Conservation (phyloP, 1,140 invertebrate species). For the Aphaenogaster floridana region DNA sequence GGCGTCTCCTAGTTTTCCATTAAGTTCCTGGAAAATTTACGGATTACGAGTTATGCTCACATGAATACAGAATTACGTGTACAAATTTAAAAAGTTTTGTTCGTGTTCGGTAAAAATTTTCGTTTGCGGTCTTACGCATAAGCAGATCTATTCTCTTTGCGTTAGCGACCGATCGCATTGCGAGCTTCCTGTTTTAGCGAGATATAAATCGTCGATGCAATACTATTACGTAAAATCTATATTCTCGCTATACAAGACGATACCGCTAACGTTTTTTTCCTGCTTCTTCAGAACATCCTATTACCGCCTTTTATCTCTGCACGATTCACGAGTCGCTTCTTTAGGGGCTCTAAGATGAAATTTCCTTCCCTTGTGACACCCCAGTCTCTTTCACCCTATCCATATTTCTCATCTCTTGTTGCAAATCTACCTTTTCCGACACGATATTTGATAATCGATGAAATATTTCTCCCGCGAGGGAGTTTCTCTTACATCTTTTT, state of each 20-base stretch:
- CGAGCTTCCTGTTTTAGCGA: conserved; percentile 59
- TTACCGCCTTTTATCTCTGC: conserved; percentile 17
- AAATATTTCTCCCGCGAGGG: conserved; percentile 25
- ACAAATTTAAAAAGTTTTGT: background rate
- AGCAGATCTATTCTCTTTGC: conserved; percentile 54
- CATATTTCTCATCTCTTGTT: conserved; percentile 8
- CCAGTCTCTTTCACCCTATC: background rate
- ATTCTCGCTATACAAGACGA: conserved; percentile 55
- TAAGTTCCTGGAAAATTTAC: background rate
- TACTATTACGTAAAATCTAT: conserved; percentile 66
- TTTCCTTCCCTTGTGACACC: conserved; percentile 13
- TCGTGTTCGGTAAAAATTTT: conserved; percentile 21
- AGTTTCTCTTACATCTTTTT: conserved; percentile 7
- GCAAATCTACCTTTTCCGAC: conserved; percentile 38
- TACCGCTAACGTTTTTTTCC: conserved; percentile 69
- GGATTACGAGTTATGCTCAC: background rate
- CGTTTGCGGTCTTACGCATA: conserved; percentile 34
- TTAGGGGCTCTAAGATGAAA: conserved; percentile 44
- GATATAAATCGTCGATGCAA: conserved; percentile 67
- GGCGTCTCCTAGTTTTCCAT: background rate
- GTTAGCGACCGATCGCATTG: conserved; percentile 63
- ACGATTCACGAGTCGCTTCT: background rate
- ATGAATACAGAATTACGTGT: background rate
- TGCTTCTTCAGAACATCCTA: conserved; percentile 25
- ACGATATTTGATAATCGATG: conserved; percentile 33